Evolutionary conservation across 2,888 invertebrate genomes (phyloP), one percentile per base, ranked within the genome.

Genomic region (Dusona sp.): DNA sequence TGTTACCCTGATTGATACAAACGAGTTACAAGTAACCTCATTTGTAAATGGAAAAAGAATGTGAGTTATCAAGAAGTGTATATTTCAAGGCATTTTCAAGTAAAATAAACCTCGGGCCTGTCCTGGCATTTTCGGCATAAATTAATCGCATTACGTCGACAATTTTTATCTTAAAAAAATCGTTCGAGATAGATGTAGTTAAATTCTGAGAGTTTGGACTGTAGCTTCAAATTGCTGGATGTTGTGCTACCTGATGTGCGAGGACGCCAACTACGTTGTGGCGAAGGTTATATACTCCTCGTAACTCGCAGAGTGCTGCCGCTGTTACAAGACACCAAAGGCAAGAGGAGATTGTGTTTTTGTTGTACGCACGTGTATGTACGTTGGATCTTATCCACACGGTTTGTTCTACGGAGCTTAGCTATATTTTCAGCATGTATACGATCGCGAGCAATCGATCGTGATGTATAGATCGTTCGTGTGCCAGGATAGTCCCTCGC

Each of bases 171-270:
- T 29, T 13, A 42, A 25, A 29, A 25, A 70, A 19, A 45, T 22
- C 25, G 36, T 13, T 77, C n/a, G 25, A n/a, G 22, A 79, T 54
- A 13, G 25, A 19, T 54, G 11, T 22, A 61, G 70, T 51, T 74
- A 29, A 74, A 67, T 81, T 29, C 6, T 45, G 16, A 73, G 29
- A 36, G 36, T 6, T 64, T 19, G 72, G 73, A 74, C 74, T 65
- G 48, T 74, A 74, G n/a, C 36, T 19, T 22, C 33, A 33, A 45
- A 73, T 42, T 54, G 45, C 57, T 68, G 80, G 33, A 70, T 74
- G 42, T 45, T 64, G 68, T 45, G 79, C 79, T 67, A 75, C 75
- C 81, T 75, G 85, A 86, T 57, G 72, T 75, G 65, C 75, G 79
- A 65, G 64, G 70, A 64, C 79, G 64, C 64, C 79, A 61, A 79